Evolutionary conservation across 2,113 vertebrate species (phyloP).

Genomic region (Naja naja): DNA sequence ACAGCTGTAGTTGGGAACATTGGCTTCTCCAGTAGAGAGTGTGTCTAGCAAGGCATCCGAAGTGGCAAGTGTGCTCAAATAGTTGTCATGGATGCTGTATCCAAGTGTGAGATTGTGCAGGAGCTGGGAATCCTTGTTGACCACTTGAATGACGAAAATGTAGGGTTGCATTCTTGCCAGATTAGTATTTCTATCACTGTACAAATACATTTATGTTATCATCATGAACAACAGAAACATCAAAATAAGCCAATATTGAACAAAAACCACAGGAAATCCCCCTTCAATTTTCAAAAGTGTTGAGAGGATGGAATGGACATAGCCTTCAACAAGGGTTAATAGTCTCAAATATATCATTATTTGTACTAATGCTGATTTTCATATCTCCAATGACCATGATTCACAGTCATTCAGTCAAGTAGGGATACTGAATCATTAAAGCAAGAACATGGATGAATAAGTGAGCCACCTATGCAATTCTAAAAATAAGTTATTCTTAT

Average conservation of each 20-base stretch:
- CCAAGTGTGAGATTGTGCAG: neutral
- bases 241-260: neutral
- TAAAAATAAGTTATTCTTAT: neutral
- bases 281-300: neutral
- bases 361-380: neutral
- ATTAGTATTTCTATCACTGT: neutral
- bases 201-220: neutral
- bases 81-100: neutral
- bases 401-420: neutral
- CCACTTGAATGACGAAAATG: neutral
- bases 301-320: neutral
- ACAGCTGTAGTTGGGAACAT: neutral
- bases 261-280: neutral
- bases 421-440: neutral
- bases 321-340: neutral
- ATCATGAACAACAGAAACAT: neutral
- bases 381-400: neutral
- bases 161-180: neutral
- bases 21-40: neutral
- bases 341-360: neutral
- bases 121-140: neutral
- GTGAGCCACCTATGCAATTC: neutral
- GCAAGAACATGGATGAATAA: neutral
- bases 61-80: neutral
- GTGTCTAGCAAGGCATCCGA: neutral